Conservation (phyloP, 2,797 vertebrate genomes). For the Emydoidea blandingii region DNA sequence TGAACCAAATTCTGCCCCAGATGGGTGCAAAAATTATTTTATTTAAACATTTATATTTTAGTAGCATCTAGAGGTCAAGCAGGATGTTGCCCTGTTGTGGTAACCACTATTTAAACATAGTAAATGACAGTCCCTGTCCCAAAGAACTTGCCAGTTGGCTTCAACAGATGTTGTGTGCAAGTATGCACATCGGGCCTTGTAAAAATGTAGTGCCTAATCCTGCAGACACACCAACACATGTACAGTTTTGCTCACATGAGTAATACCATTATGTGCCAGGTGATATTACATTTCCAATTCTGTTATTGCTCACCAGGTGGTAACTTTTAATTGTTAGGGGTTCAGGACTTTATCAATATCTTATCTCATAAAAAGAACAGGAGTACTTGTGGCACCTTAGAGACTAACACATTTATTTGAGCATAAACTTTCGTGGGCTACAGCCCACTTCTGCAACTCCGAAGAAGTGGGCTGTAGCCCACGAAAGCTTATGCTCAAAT, state of each 20-base stretch:
- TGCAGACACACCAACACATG: neutral
- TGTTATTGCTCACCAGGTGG: neutral
- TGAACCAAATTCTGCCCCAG: neutral
- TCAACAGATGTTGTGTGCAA: neutral
- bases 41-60: neutral
- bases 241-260: neutral
- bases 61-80: neutral
- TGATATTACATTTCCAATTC: neutral
- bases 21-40: neutral
- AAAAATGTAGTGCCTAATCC: neutral
- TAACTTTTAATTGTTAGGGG: neutral
- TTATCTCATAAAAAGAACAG: neutral
- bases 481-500: too few species aligned
- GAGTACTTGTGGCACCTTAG: too few species aligned
- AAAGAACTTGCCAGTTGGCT: neutral
- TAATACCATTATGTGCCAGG: neutral
- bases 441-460: too few species aligned
- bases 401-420: too few species aligned
- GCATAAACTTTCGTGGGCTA: too few species aligned
- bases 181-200: neutral
- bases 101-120: neutral
- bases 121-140: neutral
- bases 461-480: too few species aligned
- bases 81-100: neutral
- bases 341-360: neutral